Evolutionary conservation across 2,888 invertebrate species (phyloP).

Genomic region (Andrena chrysosceles): DNA sequence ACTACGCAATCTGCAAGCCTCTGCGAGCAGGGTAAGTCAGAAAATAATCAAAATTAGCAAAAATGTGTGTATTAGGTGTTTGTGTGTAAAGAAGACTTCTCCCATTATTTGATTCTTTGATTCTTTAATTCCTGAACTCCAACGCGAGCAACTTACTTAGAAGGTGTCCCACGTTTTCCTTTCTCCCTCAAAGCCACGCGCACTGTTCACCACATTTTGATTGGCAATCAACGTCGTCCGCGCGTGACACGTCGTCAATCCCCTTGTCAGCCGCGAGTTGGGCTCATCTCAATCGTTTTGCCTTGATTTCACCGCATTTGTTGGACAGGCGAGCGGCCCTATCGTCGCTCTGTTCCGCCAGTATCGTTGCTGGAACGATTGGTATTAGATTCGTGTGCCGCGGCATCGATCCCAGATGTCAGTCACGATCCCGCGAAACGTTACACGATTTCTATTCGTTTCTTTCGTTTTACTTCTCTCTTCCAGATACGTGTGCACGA

Average conservation of each 20-base stretch:
- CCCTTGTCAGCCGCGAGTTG: neutral
- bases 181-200: no score
- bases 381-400: constrained; percentile 29
- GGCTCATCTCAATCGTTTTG: neutral
- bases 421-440: constrained; percentile 37
- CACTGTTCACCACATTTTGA: neutral
- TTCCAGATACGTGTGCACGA: constrained; percentile 92
- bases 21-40: constrained; percentile 89
- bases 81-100: no score
- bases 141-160: no score
- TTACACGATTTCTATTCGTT: constrained; percentile 23
- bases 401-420: constrained; percentile 21
- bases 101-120: no score
- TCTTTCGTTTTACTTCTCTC: constrained; percentile 4
- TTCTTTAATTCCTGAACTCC: no score
- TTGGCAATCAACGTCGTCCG: neutral
- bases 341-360: constrained; percentile 21
- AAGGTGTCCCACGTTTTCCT: no score
- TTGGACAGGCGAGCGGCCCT: neutral
- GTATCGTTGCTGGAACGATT: neutral
- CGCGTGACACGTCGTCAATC: neutral
- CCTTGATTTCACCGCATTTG: neutral
- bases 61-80: neutral
- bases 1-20: constrained; percentile 96
- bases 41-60: neutral